Evolutionary conservation across 2,797 vertebrate genomes (phyloP).

Genomic region (Poeciliopsis turneri): DNA sequence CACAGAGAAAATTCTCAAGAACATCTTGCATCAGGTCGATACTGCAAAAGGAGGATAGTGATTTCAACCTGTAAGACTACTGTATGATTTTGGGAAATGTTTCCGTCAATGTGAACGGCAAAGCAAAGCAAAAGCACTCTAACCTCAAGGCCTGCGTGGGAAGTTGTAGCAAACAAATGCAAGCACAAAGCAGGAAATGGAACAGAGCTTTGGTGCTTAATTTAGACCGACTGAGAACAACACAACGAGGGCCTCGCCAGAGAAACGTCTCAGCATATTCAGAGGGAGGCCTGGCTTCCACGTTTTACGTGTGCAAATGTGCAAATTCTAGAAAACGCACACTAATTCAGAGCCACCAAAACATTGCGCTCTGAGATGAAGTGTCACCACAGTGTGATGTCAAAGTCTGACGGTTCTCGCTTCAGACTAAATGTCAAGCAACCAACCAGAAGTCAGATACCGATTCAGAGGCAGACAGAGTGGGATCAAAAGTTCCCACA

Average conservation of each 20-base stretch:
- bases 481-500: conserved; percentile 52
- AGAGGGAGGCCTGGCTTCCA: background rate
- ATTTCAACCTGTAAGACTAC: background rate
- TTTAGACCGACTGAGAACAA: conserved; percentile 54
- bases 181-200: conserved; percentile 69
- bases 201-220: conserved; percentile 48
- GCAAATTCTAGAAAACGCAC: background rate
- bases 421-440: conserved; percentile 39
- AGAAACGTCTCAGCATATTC: conserved; percentile 4
- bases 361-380: background rate
- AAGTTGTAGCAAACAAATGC: conserved; percentile 66
- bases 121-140: conserved; percentile 49
- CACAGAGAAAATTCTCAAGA: conserved; percentile 34
- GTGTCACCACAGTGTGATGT: background rate
- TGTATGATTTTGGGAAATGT: background rate
- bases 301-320: background rate
- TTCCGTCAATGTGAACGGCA: conserved; percentile 1
- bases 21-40: background rate
- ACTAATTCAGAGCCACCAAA: background rate
- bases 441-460: background rate
- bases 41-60: background rate
- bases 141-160: conserved; percentile 60
- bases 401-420: conserved; percentile 14
- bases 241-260: background rate
- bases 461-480: conserved; percentile 39